phyloP scores from a whole-genome alignment of 2,113 vertebrate species.

The Hemiscyllium ocellatum region DNA sequence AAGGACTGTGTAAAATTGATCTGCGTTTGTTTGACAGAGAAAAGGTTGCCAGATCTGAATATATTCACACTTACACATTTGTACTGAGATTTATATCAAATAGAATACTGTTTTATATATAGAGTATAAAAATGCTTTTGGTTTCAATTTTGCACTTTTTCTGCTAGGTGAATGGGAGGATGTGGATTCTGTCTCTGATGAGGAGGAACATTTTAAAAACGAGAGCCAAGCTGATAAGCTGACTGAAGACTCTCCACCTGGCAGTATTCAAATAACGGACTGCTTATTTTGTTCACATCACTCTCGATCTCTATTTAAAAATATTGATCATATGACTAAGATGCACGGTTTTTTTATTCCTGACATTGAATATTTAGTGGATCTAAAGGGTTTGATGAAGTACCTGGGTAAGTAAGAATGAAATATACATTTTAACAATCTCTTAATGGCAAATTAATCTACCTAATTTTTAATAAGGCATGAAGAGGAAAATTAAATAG shows the following conservation, averaged over 20 bases:
- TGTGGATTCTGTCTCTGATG: slow-evolving; percentile 58
- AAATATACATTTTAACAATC: background rate
- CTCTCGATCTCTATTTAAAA: slow-evolving; percentile 77
- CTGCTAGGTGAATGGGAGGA: slow-evolving; percentile 77
- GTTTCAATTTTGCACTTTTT: slow-evolving; percentile 35
- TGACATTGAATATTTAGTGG: slow-evolving; percentile 80
- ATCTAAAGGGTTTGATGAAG: slow-evolving; percentile 72
- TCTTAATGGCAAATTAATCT: background rate
- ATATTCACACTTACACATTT: background rate
- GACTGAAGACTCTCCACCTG: slow-evolving; percentile 39
- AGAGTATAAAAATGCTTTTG: background rate
- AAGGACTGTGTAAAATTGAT: background rate
- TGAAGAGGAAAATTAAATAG: background rate
- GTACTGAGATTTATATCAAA: background rate
- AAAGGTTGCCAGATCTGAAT: background rate
- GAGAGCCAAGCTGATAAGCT: slow-evolving; percentile 38
- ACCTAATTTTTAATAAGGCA: background rate
- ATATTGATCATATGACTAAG: slow-evolving; percentile 85
- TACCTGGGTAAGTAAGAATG: slow-evolving; percentile 75
- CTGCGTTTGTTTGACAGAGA: background rate
- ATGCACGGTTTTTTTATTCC: slow-evolving; percentile 92
- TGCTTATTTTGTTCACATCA: slow-evolving; percentile 91
- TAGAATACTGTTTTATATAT: too few relatives aligned
- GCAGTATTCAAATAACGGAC: slow-evolving; percentile 72
- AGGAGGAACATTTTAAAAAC: slow-evolving; percentile 45